Conservation (phyloP, 1,140 invertebrate genomes). For the Drosophila kurseongensis region DNA sequence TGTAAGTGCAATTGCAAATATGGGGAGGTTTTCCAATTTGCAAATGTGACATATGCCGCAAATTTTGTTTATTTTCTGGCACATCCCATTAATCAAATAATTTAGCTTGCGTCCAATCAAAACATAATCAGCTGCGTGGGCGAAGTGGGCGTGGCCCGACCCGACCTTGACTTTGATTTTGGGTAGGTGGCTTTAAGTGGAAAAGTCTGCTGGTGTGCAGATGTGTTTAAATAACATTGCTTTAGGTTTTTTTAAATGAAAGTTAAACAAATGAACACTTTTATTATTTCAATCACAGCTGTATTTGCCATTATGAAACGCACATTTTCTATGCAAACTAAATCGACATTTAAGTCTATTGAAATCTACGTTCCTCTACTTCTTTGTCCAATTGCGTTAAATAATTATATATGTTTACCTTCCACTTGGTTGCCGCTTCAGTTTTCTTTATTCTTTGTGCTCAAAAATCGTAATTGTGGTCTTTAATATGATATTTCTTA, state of each 20-base stretch:
- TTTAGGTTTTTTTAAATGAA: too few relatives aligned
- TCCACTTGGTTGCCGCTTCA: neutral
- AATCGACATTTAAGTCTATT: neutral
- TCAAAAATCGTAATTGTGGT: neutral
- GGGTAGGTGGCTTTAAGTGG: too few relatives aligned
- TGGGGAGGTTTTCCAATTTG: conserved; percentile 34
- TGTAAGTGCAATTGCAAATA: conserved; percentile 10
- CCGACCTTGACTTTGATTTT: conserved; percentile 28
- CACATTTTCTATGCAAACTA: conserved; percentile 3
- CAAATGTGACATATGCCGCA: conserved; percentile 22
- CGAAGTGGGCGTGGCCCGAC: neutral
- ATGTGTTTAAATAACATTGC: neutral
- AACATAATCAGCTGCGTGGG: conserved; percentile 17
- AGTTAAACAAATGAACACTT: neutral
- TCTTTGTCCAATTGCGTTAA: conserved; percentile 6
- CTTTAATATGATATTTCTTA: neutral
- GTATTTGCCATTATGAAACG: conserved; percentile 2
- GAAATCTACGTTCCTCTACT: neutral
- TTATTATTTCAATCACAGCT: neutral
- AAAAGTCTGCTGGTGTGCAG: neutral
- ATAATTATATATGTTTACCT: conserved; percentile 8
- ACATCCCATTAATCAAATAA: conserved; percentile 43
- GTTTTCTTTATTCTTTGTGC: conserved; percentile 12
- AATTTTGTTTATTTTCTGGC: conserved; percentile 22
- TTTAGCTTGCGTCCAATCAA: conserved; percentile 30